Conservation (phyloP, 2,797 vertebrate species). For the Cygnus olor region DNA sequence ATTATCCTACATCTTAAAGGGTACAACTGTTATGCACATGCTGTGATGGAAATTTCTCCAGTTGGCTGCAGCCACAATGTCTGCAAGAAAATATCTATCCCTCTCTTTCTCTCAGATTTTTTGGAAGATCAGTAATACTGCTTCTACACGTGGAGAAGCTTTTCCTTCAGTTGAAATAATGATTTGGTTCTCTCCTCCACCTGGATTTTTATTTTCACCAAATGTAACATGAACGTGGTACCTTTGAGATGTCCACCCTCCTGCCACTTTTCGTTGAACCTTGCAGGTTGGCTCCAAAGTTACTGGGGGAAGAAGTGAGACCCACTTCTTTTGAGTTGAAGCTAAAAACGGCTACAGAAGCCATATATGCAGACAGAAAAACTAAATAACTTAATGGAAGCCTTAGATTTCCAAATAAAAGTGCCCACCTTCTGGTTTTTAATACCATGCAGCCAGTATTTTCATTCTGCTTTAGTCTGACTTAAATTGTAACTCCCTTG, state of each 20-base stretch:
- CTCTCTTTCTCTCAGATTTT: neutral
- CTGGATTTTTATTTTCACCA: neutral
- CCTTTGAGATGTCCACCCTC: neutral
- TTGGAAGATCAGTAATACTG: neutral
- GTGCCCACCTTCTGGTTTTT: constrained; percentile 22
- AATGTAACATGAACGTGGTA: neutral
- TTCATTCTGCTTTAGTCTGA: constrained; percentile 24
- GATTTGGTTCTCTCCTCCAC: neutral
- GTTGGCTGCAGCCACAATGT: neutral
- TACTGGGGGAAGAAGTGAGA: neutral
- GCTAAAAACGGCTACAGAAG: neutral
- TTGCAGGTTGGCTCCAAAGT: neutral
- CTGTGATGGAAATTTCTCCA: neutral
- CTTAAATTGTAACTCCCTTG: constrained; percentile 20
- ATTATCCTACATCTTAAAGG: neutral
- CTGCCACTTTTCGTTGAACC: neutral
- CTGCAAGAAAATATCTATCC: neutral
- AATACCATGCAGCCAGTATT: neutral
- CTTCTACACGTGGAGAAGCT: neutral
- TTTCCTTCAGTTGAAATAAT: neutral
- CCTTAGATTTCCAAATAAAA: constrained; percentile 16
- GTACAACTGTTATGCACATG: neutral
- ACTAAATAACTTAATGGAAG: neutral
- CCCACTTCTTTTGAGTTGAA: neutral
- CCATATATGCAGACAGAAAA: neutral